Conservation (phyloP, 2,888 invertebrate species). For the Phengaris alcon region DNA sequence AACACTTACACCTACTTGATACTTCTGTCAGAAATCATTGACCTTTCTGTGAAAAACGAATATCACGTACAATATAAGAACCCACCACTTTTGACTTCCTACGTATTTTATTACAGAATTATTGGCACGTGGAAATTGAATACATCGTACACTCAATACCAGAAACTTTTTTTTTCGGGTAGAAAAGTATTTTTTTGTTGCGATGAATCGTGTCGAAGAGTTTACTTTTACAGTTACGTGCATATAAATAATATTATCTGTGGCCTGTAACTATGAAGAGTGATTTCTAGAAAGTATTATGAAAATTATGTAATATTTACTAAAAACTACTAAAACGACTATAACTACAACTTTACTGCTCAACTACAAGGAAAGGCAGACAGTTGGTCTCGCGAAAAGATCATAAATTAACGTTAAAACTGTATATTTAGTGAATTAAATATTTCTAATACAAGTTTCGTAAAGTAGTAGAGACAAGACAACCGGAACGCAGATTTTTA, state of each 20-base stretch:
- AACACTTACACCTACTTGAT: not conserved
- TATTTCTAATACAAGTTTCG: not conserved
- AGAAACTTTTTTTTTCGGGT: not conserved
- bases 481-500: not conserved
- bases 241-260: not conserved
- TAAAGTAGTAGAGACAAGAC: not conserved
- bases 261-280: not conserved
- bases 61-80: not conserved
- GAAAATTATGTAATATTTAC: not conserved
- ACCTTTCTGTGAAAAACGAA: not conserved
- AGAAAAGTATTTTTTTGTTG: not conserved
- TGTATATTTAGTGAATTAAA: not conserved
- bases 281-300: not conserved
- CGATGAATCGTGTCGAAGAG: not conserved
- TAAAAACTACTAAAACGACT: not conserved
- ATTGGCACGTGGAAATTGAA: not conserved
- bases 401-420: not conserved
- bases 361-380: not conserved
- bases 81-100: not conserved
- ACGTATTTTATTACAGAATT: slow-evolving; percentile 12
- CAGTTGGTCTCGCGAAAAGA: slow-evolving; percentile 1
- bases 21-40: not conserved
- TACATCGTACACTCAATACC: not conserved
- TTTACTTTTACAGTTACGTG: slow-evolving; percentile 5
- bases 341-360: not conserved